Evolutionary conservation across 92 coral and sea anemone genomes (phyloP), one percentile per base, ranked within the genome.

Genomic region (Phenganax subtilis): DNA sequence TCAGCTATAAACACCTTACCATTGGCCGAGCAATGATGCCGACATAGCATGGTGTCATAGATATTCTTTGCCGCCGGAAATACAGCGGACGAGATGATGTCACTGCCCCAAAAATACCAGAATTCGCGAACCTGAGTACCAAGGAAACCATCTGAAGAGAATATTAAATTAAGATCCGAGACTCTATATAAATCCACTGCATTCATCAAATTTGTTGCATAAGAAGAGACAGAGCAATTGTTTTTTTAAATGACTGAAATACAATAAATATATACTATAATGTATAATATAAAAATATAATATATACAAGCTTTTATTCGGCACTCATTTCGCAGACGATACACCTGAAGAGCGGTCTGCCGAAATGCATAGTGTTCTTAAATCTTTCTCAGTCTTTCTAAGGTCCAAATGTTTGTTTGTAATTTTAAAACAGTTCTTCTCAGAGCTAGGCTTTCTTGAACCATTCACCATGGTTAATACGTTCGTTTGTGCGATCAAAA

Each of bases 71-170:
- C 97, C 8, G 92, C 94, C 11, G 92, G 83, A 67, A 93, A 93
- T 31, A 93, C 91, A 61, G 90, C 89, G 0, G 94, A 88, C 3
- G 97, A 92, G 7, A 93, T 88, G 10, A 93, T 84, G 52, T 87
- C 82, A 80, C 93, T 93, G 65, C 98, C 98, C 98, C 98, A 93
- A 88, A 93, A 93, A 77, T 88, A 85, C 98, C 98, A 93, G 81
- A 93, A 93, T 58, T 93, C 98, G 29, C 94, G 88, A 78, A 93
- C 91, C 7, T 92, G 91, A 25, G 92, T 80, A 17, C 98, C 98
- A 81, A 91, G 87, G 30, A 92, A 74, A 14, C 92, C 93, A 16
- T 96, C 98, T 93, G 83, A 31, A 2, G 15, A 25, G 4, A 51
- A 80, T 79, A 72, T 1, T 37, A 37, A 37, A 37, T 37, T 37